Conservation (phyloP, 2,113 vertebrate species). For the Zapus hudsonius region DNA sequence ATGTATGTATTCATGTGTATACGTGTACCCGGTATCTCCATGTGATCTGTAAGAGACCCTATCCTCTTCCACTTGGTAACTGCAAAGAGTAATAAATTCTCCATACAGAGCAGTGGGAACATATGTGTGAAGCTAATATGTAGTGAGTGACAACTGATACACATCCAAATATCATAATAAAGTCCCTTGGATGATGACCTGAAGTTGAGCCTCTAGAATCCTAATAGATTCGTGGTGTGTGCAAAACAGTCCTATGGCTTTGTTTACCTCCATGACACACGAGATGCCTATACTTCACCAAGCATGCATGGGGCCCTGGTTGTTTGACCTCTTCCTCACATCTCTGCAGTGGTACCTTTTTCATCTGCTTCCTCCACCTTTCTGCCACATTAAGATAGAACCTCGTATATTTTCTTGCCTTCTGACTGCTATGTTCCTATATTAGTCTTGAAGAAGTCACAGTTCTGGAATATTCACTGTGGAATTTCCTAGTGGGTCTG, state of each 20-base stretch:
- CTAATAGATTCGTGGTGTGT: not conserved
- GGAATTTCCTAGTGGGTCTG: not conserved
- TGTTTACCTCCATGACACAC: not conserved
- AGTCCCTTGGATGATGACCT: not conserved
- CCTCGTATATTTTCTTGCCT: slow-evolving; percentile 12
- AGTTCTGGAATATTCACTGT: slow-evolving; percentile 34
- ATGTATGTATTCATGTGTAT: not conserved
- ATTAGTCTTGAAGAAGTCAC: not conserved
- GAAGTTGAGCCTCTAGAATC: not conserved
- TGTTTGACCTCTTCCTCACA: not conserved
- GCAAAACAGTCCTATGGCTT: not conserved
- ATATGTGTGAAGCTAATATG: not conserved
- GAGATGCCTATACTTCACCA: not conserved
- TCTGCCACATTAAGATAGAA: not conserved
- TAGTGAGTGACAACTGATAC: not conserved
- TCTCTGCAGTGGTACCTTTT: not conserved
- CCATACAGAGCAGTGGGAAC: not conserved
- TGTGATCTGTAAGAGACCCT: not conserved
- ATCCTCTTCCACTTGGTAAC: not conserved
- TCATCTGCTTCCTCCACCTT: not conserved
- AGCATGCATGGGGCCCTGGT: not conserved
- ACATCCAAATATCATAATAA: not conserved
- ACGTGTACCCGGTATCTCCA: not conserved
- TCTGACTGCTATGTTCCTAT: not conserved
- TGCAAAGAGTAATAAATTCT: not conserved